Conservation (phyloP, 2,888 invertebrate species). For the Pristionchus entomophagus region DNA sequence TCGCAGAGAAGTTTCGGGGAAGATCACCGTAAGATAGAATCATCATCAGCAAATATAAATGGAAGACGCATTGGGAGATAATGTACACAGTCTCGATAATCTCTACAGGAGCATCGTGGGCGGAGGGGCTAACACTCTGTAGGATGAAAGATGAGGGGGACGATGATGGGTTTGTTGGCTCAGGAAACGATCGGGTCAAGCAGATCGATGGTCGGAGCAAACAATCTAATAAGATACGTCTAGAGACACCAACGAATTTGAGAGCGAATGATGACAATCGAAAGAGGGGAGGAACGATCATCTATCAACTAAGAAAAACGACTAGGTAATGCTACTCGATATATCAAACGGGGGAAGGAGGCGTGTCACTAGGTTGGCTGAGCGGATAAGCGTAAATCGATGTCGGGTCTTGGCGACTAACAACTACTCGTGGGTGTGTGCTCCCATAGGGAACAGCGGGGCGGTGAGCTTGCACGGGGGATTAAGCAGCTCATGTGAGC, state of each 20-base stretch:
- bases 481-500: background rate
- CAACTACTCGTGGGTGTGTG: background rate
- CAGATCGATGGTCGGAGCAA: background rate
- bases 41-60: background rate
- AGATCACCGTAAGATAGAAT: constrained; percentile 1
- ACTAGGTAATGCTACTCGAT: background rate
- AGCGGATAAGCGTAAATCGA: background rate
- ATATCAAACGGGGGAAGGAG: background rate
- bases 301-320: no score
- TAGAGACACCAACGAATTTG: background rate
- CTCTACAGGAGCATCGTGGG: background rate
- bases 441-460: constrained; percentile 5
- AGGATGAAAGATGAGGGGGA: background rate
- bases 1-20: constrained; percentile 18
- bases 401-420: background rate
- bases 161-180: background rate
- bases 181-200: background rate
- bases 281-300: no score
- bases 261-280: background rate
- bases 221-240: background rate
- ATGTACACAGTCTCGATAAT: background rate
- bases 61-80: background rate
- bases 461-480: background rate
- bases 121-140: background rate
- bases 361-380: background rate